Conservation (phyloP, 2,113 vertebrate species). For the Rutilus rutilus region DNA sequence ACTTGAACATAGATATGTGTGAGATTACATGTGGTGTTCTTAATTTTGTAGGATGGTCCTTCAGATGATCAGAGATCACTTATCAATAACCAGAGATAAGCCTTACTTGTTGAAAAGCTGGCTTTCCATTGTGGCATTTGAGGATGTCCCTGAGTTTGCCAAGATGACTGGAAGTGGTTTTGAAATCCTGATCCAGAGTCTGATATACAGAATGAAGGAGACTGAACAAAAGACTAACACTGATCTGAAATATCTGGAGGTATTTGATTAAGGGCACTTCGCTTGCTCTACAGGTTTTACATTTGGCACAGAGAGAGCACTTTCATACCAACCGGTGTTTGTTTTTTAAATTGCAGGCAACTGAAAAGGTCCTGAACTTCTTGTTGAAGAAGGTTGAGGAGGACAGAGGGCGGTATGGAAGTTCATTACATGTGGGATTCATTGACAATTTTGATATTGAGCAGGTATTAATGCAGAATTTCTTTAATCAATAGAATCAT, state of each 20-base stretch:
- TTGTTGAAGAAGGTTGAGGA: conserved; percentile 58
- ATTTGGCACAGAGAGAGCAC: neutral
- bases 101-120: conserved; percentile 68
- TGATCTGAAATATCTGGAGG: conserved; percentile 54
- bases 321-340: neutral
- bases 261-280: conserved; percentile 15
- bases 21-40: neutral
- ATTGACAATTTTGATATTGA: neutral
- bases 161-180: neutral
- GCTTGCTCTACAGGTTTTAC: neutral
- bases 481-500: conserved; percentile 57
- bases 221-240: neutral
- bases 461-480: neutral
- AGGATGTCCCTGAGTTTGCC: conserved; percentile 63
- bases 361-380: conserved; percentile 46
- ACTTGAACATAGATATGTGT: neutral
- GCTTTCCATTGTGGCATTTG: conserved; percentile 65
- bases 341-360: conserved; percentile 50
- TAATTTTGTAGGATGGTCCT: conserved; percentile 62
- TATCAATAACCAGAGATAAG: conserved; percentile 33
- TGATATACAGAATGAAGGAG: conserved; percentile 65
- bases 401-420: conserved; percentile 64
- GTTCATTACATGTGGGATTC: neutral
- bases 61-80: conserved; percentile 47
- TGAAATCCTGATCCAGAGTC: conserved; percentile 69